These are phyloP conservation scores for Phylloscopus trochiloides DNA, from an alignment of 2,113 vertebrate species.

Conservation along the genomic window DNA sequence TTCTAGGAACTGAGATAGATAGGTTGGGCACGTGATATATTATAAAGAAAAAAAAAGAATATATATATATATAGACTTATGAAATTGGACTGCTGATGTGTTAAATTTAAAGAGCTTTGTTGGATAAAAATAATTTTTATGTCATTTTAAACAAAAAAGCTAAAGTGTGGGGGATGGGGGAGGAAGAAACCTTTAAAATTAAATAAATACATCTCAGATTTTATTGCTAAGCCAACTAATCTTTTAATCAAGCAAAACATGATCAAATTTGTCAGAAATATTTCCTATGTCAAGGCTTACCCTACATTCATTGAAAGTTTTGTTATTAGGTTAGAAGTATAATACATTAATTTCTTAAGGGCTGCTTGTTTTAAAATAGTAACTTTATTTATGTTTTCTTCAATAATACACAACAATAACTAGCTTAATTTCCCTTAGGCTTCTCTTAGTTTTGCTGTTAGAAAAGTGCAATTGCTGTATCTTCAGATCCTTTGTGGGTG, in stretches of 20 bases:
- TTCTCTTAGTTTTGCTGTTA: not conserved
- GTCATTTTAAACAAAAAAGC: not conserved
- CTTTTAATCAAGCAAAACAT: not conserved
- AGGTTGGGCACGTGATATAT: not conserved
- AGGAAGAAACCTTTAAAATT: not conserved
- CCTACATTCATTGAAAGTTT: not conserved
- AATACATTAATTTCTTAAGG: not conserved
- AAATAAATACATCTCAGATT: not conserved
- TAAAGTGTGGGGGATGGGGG: rapidly evolving
- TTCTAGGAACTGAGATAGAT: not conserved
- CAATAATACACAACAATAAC: not conserved
- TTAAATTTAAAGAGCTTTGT: not conserved
- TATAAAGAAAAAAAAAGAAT: not conserved
- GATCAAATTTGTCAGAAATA: not conserved
- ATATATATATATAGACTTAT: not conserved
- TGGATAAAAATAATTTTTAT: not conserved
- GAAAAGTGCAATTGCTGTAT: not conserved
- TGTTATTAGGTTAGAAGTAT: not conserved
- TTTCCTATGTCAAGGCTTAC: not conserved
- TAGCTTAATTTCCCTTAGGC: not conserved
- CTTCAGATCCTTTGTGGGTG: not conserved
- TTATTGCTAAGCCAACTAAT: not conserved
- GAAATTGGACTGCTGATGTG: not conserved
- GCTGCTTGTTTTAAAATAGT: not conserved
- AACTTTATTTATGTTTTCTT: not conserved